phyloP scores from a whole-genome alignment of 2,888 invertebrate species.

The Deilephila porcellus region DNA sequence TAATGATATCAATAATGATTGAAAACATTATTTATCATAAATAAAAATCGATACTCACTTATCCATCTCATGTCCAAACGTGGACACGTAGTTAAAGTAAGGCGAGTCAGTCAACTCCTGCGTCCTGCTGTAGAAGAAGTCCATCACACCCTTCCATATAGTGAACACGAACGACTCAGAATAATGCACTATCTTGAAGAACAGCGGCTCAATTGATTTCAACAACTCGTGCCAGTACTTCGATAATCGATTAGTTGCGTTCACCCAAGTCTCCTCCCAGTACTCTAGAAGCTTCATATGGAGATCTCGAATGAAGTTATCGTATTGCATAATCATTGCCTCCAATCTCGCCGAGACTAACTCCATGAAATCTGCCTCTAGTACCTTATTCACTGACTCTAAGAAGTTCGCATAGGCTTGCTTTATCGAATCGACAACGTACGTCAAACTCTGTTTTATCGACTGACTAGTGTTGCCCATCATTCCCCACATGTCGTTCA shows the following conservation, averaged over 20 bases:
- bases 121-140: constrained; percentile 92
- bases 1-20: too few species aligned
- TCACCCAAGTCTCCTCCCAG: constrained; percentile 90
- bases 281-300: constrained; percentile 87
- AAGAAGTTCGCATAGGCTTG: constrained; percentile 88
- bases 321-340: constrained; percentile 89
- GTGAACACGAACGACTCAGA: constrained; percentile 90
- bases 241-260: constrained; percentile 86
- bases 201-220: constrained; percentile 90
- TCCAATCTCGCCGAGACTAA: constrained; percentile 88
- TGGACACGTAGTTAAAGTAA: constrained; percentile 91
- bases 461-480: constrained; percentile 94
- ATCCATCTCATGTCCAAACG: constrained; percentile 92
- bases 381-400: constrained; percentile 87
- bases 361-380: constrained; percentile 91
- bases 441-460: constrained; percentile 89
- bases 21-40: background rate
- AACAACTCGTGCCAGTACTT: constrained; percentile 90
- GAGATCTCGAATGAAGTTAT: constrained; percentile 90
- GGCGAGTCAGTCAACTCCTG: constrained; percentile 92
- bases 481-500: constrained; percentile 93
- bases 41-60: constrained; percentile 57
- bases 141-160: constrained; percentile 89
- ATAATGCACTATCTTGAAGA: constrained; percentile 90
- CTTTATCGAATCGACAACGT: constrained; percentile 90